phyloP scores from a whole-genome alignment of 2,113 vertebrate species.

The Cacatua alba region DNA sequence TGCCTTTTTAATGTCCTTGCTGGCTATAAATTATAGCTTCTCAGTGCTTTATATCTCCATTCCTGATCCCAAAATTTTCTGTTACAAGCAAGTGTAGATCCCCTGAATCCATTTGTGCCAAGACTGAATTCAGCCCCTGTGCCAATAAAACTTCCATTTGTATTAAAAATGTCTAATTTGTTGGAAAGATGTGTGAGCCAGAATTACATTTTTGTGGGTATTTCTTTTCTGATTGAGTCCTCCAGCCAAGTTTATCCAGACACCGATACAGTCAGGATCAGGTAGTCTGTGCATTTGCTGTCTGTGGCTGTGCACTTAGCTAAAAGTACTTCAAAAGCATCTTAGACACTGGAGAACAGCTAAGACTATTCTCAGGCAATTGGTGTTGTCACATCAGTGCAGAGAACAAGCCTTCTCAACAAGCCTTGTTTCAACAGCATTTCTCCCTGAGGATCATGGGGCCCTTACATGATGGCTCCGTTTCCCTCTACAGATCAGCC shows the following conservation, averaged over 20 bases:
- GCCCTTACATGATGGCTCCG: rapidly evolving
- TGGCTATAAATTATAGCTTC: background rate
- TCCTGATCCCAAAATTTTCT: conserved; percentile 10
- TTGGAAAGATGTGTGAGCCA: background rate
- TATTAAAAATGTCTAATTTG: background rate
- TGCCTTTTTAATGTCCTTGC: conserved; percentile 1
- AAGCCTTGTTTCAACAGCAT: background rate
- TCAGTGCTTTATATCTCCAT: background rate
- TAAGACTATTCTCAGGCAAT: background rate
- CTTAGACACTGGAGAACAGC: background rate
- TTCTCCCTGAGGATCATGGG: background rate
- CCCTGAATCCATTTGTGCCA: background rate
- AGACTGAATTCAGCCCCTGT: background rate
- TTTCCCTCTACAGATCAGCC: background rate
- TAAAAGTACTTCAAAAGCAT: background rate
- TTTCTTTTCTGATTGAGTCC: background rate
- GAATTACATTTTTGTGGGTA: background rate
- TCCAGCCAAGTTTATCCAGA: background rate
- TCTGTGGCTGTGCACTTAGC: background rate
- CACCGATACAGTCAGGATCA: background rate
- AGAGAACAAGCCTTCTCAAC: background rate
- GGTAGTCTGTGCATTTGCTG: background rate
- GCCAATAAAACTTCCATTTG: conserved; percentile 43
- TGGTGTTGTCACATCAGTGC: background rate
- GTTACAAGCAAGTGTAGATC: background rate